Evolutionary conservation across 1,140 invertebrate genomes (phyloP).

Genomic region (Scaptomyza graminum): DNA sequence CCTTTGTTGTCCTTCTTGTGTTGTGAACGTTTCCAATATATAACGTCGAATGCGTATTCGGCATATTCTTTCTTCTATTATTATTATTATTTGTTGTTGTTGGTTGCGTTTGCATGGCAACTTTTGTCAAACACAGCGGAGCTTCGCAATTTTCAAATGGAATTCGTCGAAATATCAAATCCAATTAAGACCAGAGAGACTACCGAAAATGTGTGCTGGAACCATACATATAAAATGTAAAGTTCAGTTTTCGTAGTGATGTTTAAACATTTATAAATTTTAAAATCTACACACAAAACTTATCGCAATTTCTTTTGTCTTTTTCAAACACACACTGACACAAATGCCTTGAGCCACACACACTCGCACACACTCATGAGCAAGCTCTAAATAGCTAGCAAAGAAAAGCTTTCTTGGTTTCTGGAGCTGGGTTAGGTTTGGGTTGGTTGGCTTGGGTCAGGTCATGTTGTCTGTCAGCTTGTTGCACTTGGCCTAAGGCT

Average conservation of each 20-base stretch:
- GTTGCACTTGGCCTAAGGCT: constrained; percentile 80
- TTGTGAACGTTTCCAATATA: neutral
- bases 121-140: constrained; percentile 57
- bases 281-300: neutral
- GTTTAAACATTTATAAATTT: constrained; percentile 8
- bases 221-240: constrained; percentile 11
- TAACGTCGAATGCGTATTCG: constrained; percentile 33
- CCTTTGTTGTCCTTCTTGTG: neutral
- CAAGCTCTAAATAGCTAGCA: constrained; percentile 44
- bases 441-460: constrained; percentile 39
- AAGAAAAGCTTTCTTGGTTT: constrained; percentile 19
- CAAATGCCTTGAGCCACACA: no score
- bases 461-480: constrained; percentile 79
- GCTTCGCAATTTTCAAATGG: constrained; percentile 49
- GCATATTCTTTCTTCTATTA: constrained; percentile 11
- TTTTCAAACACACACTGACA: neutral
- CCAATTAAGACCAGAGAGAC: constrained; percentile 61
- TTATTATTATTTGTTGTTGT: constrained; percentile 37
- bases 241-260: constrained; percentile 27
- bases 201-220: constrained; percentile 13
- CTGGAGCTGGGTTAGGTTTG: constrained; percentile 36
- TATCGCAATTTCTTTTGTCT: no score
- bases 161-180: constrained; percentile 58
- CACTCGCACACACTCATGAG: constrained; percentile 8
- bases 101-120: constrained; percentile 72